A percentile compares a stretch with the other conserved stretches of the same genome.
These are phyloP conservation scores for Drosophila cracens DNA, from an alignment of 2,888 invertebrate species.

Conservation along the genomic window DNA sequence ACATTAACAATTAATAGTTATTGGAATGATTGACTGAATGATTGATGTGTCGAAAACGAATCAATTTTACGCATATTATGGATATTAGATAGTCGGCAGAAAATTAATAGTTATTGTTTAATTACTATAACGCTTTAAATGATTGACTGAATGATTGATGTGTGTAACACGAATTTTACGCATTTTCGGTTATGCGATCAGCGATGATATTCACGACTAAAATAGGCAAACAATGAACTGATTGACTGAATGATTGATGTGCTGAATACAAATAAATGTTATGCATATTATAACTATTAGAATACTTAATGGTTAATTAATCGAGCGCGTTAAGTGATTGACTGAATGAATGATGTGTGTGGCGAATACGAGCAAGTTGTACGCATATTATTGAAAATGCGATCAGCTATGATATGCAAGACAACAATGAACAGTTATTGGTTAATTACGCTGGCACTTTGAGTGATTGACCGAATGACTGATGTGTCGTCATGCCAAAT, in stretches of 20 bases:
- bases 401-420: not conserved
- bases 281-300: not conserved
- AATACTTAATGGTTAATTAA: not conserved
- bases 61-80: not conserved
- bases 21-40: not conserved
- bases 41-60: not conserved
- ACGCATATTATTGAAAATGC: not conserved
- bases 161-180: not conserved
- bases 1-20: not conserved
- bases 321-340: not conserved
- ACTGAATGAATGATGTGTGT: not conserved
- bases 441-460: constrained; percentile 2
- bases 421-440: not conserved
- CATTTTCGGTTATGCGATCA: not conserved
- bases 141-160: constrained; percentile 10
- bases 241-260: constrained; percentile 5
- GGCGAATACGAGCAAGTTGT: not conserved
- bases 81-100: not conserved
- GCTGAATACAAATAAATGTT: not conserved
- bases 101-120: not conserved
- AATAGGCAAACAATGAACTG: not conserved
- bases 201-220: not conserved
- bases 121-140: constrained; percentile 10
- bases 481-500: constrained; percentile 33
- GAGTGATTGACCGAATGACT: constrained; percentile 40